Conservation (phyloP, 1,140 invertebrate genomes). For the Mizuhopecten yessoensis region DNA sequence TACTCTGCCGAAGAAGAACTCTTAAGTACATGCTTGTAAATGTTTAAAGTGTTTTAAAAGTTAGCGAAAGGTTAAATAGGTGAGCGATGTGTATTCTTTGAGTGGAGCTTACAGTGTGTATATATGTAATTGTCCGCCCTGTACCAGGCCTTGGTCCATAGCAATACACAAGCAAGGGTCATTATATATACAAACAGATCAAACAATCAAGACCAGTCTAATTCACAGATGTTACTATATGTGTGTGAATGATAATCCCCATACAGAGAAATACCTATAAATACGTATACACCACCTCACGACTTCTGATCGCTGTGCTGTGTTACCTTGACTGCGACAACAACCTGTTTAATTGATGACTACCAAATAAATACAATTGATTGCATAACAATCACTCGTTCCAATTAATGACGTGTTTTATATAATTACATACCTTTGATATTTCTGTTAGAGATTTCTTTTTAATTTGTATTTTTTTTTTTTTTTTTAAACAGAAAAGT, state of each 20-base stretch:
- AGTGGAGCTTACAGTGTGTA: neutral
- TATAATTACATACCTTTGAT: no score
- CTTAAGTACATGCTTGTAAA: neutral
- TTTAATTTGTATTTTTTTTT: no score
- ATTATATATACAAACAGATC: neutral
- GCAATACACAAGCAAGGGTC: neutral
- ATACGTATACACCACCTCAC: neutral
- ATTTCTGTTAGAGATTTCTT: no score
- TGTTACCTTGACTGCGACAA: slow-evolving; percentile 23
- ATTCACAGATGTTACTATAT: slow-evolving; percentile 24
- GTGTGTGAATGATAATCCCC: neutral
- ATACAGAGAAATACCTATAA: neutral
- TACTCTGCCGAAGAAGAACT: neutral
- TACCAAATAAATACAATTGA: neutral
- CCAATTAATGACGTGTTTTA: no score
- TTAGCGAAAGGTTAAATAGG: neutral
- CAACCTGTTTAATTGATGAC: neutral
- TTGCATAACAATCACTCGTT: neutral
- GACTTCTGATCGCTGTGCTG: neutral
- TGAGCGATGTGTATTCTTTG: slow-evolving; percentile 25
- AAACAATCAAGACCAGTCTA: neutral
- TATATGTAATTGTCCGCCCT: neutral
- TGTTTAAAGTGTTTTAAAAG: slow-evolving; percentile 32
- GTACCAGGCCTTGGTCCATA: neutral
- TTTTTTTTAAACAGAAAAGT: neutral